phyloP scores from a whole-genome alignment of 2,888 invertebrate species.

The Herminia tarsipennalis region DNA sequence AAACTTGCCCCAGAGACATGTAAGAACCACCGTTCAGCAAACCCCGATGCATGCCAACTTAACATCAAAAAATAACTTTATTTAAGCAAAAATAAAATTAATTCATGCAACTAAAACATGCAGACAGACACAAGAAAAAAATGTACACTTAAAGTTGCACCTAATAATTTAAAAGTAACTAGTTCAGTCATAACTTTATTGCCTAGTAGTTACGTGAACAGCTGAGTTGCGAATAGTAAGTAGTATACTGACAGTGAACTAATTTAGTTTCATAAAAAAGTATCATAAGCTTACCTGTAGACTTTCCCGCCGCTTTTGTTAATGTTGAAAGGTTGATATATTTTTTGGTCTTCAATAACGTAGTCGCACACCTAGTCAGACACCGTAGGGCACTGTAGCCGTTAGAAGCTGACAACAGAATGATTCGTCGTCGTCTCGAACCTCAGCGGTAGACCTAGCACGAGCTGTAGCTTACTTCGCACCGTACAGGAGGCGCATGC shows the following conservation, averaged over 20 bases:
- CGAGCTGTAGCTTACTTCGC: conserved; percentile 63
- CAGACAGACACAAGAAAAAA: conserved; percentile 6
- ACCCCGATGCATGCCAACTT: conserved; percentile 87
- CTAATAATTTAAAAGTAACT: conserved; percentile 30
- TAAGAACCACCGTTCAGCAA: conserved; percentile 87
- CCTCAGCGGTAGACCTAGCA: conserved; percentile 23
- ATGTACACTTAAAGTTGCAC: conserved; percentile 8
- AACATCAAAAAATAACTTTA: conserved; percentile 57
- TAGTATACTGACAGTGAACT: conserved; percentile 8
- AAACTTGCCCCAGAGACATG: conserved; percentile 87
- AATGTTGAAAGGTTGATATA: conserved; percentile 7
- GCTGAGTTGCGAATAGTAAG: conserved; percentile 34
- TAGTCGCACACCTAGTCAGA: conserved; percentile 18
- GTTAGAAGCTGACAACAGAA: conserved; percentile 41
- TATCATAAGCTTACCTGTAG: conserved; percentile 30
- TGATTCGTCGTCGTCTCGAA: conserved; percentile 28
- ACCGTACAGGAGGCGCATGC: conserved; percentile 65
- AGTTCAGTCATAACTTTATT: conserved; percentile 46
- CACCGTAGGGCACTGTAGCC: conserved; percentile 31
- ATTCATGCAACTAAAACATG: conserved; percentile 19
- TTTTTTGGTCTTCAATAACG: conserved; percentile 11
- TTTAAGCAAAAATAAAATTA: conserved; percentile 44
- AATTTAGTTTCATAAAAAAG: not conserved
- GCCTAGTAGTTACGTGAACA: conserved; percentile 42
- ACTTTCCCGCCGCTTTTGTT: conserved; percentile 10